phyloP scores from a whole-genome alignment of 2,113 vertebrate genomes.

The Nannospalax galili region DNA sequence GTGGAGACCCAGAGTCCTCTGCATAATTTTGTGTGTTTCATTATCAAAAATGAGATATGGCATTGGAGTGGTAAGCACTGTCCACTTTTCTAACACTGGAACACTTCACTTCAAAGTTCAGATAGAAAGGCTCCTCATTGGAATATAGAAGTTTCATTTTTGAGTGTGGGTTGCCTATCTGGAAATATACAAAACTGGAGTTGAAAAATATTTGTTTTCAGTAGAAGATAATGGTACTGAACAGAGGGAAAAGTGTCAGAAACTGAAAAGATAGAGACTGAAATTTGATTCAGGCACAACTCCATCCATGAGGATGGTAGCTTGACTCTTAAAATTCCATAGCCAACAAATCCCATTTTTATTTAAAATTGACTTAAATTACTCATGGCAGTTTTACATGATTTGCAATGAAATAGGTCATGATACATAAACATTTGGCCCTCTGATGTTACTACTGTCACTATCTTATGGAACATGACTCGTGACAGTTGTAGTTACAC shows the following conservation, averaged over 20 bases:
- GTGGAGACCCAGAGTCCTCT: not conserved
- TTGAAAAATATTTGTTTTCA: not conserved
- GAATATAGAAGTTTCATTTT: not conserved
- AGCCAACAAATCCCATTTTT: not conserved
- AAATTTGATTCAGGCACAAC: not conserved
- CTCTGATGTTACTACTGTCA: not conserved
- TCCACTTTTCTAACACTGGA: not conserved
- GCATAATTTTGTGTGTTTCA: not conserved
- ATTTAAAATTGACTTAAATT: not conserved
- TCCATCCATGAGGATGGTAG: not conserved
- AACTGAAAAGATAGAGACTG: not conserved
- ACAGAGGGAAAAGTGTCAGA: not conserved
- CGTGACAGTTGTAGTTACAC: not conserved
- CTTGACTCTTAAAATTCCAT: not conserved
- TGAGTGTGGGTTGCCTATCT: not conserved
- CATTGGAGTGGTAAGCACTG: not conserved
- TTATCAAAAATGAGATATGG: not conserved
- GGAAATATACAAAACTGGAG: not conserved
- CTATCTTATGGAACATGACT: not conserved
- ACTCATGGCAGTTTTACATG: not conserved
- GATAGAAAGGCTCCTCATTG: not conserved
- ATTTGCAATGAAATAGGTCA: not conserved
- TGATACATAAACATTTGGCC: not conserved
- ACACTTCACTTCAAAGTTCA: conserved; percentile 3
- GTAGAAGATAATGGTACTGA: conserved; percentile 35